These are phyloP conservation scores for Drosophila kambysellisi DNA, from an alignment of 2,888 invertebrate genomes.

Conservation along the genomic window DNA sequence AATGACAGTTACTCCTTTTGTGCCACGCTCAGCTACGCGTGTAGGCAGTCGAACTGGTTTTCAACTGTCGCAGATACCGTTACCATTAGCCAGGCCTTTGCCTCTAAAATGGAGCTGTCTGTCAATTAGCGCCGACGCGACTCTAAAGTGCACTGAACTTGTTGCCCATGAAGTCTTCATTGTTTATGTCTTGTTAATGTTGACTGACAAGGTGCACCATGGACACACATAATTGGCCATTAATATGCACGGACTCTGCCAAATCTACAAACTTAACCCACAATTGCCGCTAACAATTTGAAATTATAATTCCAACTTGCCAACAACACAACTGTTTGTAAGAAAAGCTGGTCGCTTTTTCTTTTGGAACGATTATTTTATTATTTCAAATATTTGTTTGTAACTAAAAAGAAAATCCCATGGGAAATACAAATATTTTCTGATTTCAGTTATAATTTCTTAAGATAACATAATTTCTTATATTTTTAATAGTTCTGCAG, in stretches of 20 bases:
- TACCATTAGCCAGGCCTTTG: constrained; percentile 57
- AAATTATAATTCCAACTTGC: not conserved
- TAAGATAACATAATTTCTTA: too few relatives aligned
- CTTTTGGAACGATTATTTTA: not conserved
- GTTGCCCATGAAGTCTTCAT: constrained; percentile 51
- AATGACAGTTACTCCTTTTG: constrained; percentile 57
- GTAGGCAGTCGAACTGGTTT: constrained; percentile 57
- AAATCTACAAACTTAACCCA: constrained; percentile 40
- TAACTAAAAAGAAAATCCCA: too few relatives aligned
- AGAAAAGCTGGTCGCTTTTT: not conserved
- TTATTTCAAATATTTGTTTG: not conserved
- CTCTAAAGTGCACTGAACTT: constrained; percentile 74
- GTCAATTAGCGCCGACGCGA: constrained; percentile 61
- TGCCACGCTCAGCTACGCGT: constrained; percentile 16
- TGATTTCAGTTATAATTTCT: too few relatives aligned
- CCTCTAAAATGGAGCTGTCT: constrained; percentile 65
- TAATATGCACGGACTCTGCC: constrained; percentile 24
- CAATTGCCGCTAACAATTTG: not conserved
- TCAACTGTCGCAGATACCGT: constrained; percentile 33
- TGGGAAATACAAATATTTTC: too few relatives aligned
- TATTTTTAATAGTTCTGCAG: too few relatives aligned
- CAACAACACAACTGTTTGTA: not conserved
- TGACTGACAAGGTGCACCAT: constrained; percentile 25
- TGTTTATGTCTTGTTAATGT: constrained; percentile 56
- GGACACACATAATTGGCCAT: constrained; percentile 55